A percentile compares a stretch with the other conserved stretches of the same genome.
Evolutionary conservation across 2,797 vertebrate genomes (phyloP).

Genomic region (Lepidocolaptes lacrymiger): DNA sequence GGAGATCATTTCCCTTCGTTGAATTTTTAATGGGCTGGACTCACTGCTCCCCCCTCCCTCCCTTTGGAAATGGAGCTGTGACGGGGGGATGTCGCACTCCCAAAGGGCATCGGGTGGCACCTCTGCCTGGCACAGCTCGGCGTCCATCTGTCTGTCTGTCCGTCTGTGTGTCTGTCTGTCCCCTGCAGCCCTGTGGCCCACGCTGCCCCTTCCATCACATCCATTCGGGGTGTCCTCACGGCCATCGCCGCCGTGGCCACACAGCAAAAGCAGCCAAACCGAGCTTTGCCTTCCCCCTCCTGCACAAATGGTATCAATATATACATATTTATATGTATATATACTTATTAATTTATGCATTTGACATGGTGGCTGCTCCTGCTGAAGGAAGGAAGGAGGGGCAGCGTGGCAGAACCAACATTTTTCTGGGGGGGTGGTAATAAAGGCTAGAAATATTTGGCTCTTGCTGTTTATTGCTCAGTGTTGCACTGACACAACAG

Average conservation of each 20-base stretch:
- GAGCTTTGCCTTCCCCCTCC: neutral
- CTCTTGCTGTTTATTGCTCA: rapidly evolving
- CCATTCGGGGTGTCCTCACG: rapidly evolving
- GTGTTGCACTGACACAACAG: rapidly evolving
- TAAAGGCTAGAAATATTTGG: neutral
- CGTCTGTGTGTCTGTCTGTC: neutral
- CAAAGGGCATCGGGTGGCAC: neutral
- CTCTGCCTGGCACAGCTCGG: neutral
- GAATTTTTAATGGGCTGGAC: constrained; percentile 59
- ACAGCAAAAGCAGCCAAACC: neutral
- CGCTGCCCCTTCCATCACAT: rapidly evolving
- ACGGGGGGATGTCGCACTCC: rapidly evolving
- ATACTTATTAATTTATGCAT: rapidly evolving
- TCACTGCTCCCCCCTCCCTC: neutral
- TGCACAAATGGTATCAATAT: neutral
- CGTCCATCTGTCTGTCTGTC: neutral
- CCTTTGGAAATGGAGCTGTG: neutral
- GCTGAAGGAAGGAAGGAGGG: neutral
- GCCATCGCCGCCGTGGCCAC: rapidly evolving
- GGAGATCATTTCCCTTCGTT: constrained; percentile 41
- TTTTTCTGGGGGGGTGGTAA: neutral
- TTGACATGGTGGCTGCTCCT: rapidly evolving
- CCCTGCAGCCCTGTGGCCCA: neutral
- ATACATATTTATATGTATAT: too few species aligned
- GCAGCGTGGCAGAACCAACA: neutral